A percentile compares a stretch with the other conserved stretches of the same genome.
phyloP scores from a whole-genome alignment of 2,113 vertebrate genomes.

The Cacatua alba region DNA sequence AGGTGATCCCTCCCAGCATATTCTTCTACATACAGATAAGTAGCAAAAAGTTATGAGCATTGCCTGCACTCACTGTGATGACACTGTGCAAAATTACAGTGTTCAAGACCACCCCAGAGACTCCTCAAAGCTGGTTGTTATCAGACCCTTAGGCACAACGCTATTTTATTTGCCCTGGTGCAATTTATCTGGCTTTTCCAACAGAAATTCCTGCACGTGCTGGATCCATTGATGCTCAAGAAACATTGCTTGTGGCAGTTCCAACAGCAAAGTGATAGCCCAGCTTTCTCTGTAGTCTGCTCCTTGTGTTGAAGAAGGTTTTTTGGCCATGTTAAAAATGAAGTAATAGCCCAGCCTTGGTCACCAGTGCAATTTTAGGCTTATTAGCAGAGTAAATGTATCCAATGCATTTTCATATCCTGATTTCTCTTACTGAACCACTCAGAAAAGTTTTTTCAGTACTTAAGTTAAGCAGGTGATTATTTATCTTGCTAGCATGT shows the following conservation, averaged over 20 bases:
- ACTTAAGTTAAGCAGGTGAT: background rate
- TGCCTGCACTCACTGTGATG: background rate
- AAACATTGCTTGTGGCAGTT: background rate
- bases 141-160: background rate
- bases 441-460: background rate
- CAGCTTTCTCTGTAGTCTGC: background rate
- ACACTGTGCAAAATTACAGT: background rate
- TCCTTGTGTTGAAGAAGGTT: background rate
- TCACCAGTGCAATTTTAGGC: background rate
- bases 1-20: background rate
- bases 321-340: background rate
- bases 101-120: background rate
- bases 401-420: background rate
- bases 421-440: background rate
- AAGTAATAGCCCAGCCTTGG: background rate
- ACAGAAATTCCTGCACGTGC: background rate
- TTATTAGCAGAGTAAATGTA: background rate
- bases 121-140: background rate
- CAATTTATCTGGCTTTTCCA: background rate
- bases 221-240: background rate
- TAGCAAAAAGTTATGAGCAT: background rate
- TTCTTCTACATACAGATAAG: background rate
- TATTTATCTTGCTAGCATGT: background rate
- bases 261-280: rapidly evolving
- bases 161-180: background rate